Evolutionary conservation across 2,797 vertebrate species (phyloP), one percentile per base, ranked within the genome.

Genomic region (Karalla daura): DNA sequence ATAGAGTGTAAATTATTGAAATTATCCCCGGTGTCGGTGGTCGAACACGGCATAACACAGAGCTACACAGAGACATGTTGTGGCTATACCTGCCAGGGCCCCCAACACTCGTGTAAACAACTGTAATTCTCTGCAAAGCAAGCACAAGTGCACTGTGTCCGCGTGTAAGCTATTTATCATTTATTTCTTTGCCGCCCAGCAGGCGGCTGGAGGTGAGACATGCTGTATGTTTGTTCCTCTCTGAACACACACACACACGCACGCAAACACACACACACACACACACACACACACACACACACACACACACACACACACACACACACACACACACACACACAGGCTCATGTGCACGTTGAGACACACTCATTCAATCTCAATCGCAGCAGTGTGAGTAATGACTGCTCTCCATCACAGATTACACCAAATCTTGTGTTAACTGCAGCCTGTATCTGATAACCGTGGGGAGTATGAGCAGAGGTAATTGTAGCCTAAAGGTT

Each of bases 1-100:
- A 60, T 25, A 51, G 49, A 47, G 45, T 65, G 75, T 92, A 68
- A 92, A 93, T 91, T 90, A 92, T 91, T 92, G 74, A 93, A 78
- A 76, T 87, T 30, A 83, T 87, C 82, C 87, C 60, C 20, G 20
- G 74, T 47, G 58, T 76, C 62, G 17, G 76, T 72, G 84, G 85
- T 83, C 76, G 70, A 82, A 88, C 74, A 73, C 80, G 83, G 49
- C 78, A 63, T 71, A 82, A 73, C 78, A 76, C 12, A n/a, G n/a
- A n/a, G 74, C 49, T 58, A 53, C 63, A 76, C 51, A 30, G 63
- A 81, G 58, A 84, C 73, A 51, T 24, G 68, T 44, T 54, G 55
- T 63, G 60, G 40, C 70, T 63, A 41, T 62, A 76, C 69, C 80
- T 78, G 79, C 77, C 58, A 63, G 35, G 45, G 61, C 65, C 73